Conservation (phyloP, 2,113 vertebrate genomes). For the Helogale parvula region DNA sequence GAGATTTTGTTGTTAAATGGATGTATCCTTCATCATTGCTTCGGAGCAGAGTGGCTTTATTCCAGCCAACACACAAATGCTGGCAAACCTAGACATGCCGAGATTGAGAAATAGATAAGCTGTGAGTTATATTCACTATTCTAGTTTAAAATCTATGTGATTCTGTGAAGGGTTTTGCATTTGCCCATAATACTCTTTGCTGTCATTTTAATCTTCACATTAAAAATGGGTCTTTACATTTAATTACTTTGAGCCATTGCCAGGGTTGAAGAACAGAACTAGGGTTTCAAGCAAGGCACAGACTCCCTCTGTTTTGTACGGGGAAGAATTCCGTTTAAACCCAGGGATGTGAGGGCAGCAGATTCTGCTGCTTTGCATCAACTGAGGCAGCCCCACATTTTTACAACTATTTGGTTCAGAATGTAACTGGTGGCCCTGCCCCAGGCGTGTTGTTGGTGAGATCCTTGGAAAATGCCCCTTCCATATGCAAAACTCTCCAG, state of each 20-base stretch:
- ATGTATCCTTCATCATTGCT: background rate
- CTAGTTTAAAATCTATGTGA: background rate
- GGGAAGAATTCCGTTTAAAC: background rate
- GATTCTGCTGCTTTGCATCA: background rate
- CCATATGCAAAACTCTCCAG: background rate
- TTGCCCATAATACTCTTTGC: background rate
- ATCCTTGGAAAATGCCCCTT: constrained; percentile 3
- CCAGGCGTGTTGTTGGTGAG: background rate
- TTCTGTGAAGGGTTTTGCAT: background rate
- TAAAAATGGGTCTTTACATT: background rate
- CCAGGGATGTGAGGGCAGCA: background rate
- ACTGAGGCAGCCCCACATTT: background rate
- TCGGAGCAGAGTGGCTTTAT: background rate
- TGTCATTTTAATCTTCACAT: constrained; percentile 12
- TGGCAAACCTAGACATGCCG: background rate
- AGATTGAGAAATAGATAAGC: background rate
- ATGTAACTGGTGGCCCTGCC: background rate
- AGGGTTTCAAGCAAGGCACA: background rate
- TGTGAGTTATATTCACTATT: background rate
- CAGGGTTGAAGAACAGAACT: background rate
- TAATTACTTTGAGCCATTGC: constrained; percentile 10
- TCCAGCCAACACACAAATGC: background rate
- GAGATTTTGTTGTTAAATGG: background rate
- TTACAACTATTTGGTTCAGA: background rate
- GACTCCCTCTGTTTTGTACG: background rate